Evolutionary conservation across 2,888 invertebrate species (phyloP).

Genomic region (Scaptomyza reducta): DNA sequence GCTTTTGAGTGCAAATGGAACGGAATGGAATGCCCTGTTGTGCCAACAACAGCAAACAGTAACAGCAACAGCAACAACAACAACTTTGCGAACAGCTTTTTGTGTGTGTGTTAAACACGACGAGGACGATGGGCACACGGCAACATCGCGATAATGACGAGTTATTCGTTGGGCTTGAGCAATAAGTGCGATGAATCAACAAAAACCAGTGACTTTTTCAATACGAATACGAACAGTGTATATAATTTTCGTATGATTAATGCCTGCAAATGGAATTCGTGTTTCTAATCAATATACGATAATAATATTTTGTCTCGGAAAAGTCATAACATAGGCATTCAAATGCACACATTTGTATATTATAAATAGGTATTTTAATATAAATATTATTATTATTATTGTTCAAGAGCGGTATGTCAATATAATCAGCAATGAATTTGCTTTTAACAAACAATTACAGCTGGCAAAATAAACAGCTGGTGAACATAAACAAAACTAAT

Average conservation of each 20-base stretch:
- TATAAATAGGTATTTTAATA: not conserved
- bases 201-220: conserved; percentile 24
- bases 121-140: conserved; percentile 47
- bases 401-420: not conserved
- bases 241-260: conserved; percentile 15
- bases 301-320: not conserved
- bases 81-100: conserved; percentile 70
- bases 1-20: conserved; percentile 41
- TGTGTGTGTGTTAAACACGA: conserved; percentile 14
- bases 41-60: conserved; percentile 40
- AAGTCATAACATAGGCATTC: not conserved
- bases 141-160: conserved; percentile 52
- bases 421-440: not conserved
- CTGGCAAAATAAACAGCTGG: conserved; percentile 44
- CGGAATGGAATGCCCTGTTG: conserved; percentile 55
- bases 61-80: conserved; percentile 32
- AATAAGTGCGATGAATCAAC: conserved; percentile 46
- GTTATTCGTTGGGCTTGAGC: conserved; percentile 40
- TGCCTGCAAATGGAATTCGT: not conserved
- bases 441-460: conserved; percentile 12
- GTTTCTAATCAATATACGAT: conserved; percentile 1
- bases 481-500: conserved; percentile 20
- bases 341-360: not conserved
- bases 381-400: conserved; percentile 8
- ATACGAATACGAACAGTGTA: conserved; percentile 4